A percentile compares a stretch with the other conserved stretches of the same genome.
Conservation (phyloP, 2,113 vertebrate species). For the Bubo scandiacus region DNA sequence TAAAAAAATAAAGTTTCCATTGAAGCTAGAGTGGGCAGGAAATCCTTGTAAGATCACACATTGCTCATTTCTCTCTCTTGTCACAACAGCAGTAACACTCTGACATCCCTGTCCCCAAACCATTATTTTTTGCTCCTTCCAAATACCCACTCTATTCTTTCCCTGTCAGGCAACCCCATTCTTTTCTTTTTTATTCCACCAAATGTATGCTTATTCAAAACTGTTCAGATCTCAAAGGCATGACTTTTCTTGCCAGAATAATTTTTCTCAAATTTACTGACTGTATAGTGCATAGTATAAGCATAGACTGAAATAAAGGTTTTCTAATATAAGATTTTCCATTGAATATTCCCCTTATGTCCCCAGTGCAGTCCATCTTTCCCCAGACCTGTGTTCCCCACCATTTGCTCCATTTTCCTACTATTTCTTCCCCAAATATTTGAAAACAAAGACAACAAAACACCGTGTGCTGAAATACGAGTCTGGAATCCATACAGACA, state of each 20-base stretch:
- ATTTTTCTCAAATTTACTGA: background rate
- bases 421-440: background rate
- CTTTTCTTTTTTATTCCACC: background rate
- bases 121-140: background rate
- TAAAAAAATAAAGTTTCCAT: background rate
- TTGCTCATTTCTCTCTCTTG: background rate
- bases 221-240: background rate
- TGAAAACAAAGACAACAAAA: background rate
- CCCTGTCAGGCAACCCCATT: background rate
- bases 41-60: background rate
- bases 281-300: background rate
- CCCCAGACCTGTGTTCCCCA: background rate
- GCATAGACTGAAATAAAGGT: background rate
- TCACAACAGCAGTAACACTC: background rate
- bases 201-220: background rate
- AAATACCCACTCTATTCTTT: background rate
- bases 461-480: background rate
- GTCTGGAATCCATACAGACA: background rate
- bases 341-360: background rate
- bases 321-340: background rate
- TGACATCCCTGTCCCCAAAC: background rate
- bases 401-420: background rate
- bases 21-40: background rate
- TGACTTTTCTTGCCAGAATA: background rate
- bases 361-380: background rate